Evolutionary conservation across 2,113 vertebrate genomes (phyloP).

Genomic region (Sprattus sprattus): DNA sequence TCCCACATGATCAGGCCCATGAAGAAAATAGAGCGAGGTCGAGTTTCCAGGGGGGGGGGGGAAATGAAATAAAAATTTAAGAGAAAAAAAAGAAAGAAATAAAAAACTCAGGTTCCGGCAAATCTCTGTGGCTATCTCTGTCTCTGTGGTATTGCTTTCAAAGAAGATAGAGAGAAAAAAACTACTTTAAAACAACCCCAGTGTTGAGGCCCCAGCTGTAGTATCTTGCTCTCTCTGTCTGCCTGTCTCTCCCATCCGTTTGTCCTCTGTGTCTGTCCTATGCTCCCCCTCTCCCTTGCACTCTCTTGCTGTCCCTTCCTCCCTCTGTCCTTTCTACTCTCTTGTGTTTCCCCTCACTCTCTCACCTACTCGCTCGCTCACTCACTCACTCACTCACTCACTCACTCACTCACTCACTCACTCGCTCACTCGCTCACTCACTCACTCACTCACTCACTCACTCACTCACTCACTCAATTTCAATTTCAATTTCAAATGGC

Average conservation of each 20-base stretch:
- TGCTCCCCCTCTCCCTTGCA: constrained; percentile 24
- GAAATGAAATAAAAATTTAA: not conserved
- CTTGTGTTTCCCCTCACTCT: not conserved
- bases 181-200: constrained; percentile 35
- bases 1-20: constrained; percentile 31
- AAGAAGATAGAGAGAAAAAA: constrained; percentile 31
- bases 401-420: too few relatives aligned
- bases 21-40: constrained; percentile 37
- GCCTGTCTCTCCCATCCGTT: not conserved
- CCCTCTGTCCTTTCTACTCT: not conserved
- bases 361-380: too few relatives aligned
- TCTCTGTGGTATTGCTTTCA: constrained; percentile 41
- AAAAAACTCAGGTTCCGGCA: constrained; percentile 25
- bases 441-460: too few relatives aligned
- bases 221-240: not conserved
- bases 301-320: constrained; percentile 2
- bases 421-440: too few relatives aligned
- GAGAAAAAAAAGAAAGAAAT: not conserved
- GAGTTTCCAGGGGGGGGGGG: not conserved
- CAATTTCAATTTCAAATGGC: too few relatives aligned
- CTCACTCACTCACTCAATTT: too few relatives aligned
- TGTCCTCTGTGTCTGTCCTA: not conserved
- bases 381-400: too few relatives aligned
- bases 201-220: constrained; percentile 32
- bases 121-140: constrained; percentile 7